Conservation (phyloP, 2,113 vertebrate genomes). For the Siniperca chuatsi region DNA sequence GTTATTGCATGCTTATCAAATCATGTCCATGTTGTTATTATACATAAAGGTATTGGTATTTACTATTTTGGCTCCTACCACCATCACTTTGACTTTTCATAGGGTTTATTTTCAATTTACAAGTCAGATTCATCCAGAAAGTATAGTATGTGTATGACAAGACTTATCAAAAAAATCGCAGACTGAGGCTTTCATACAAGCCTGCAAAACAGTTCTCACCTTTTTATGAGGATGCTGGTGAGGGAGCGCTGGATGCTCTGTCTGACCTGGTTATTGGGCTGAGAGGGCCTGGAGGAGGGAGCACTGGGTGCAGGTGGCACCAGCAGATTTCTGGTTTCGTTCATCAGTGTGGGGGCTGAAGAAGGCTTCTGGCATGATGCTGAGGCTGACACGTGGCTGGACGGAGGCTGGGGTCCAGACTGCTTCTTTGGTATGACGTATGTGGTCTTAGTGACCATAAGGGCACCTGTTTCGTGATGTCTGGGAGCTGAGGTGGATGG, state of each 20-base stretch:
- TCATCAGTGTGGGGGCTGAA: slow-evolving; percentile 63
- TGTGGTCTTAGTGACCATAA: slow-evolving; percentile 67
- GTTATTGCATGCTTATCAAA: neutral
- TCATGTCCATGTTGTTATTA: neutral
- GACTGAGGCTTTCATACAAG: neutral
- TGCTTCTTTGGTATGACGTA: slow-evolving; percentile 78
- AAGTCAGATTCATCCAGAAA: neutral
- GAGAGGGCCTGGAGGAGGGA: slow-evolving; percentile 80
- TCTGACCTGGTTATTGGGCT: slow-evolving; percentile 92
- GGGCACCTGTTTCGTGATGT: slow-evolving; percentile 72
- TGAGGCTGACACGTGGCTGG: slow-evolving; percentile 27
- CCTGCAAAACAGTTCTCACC: slow-evolving; percentile 82
- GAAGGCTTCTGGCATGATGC: slow-evolving; percentile 61
- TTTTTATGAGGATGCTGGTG: slow-evolving; percentile 92
- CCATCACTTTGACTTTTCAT: neutral
- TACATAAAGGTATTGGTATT: neutral
- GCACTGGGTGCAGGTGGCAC: slow-evolving; percentile 76
- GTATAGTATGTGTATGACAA: neutral
- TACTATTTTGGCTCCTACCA: neutral
- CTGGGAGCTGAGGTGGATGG: slow-evolving; percentile 74
- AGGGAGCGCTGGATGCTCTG: slow-evolving; percentile 95
- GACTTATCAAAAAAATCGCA: neutral
- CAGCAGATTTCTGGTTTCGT: slow-evolving; percentile 66
- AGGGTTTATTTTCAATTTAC: neutral
- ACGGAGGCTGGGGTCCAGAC: slow-evolving; percentile 55